Percentiles rank a stretch among this genome's conserved stretches.
Evolutionary conservation across 2,888 invertebrate species (phyloP).

Genomic region (Diarsia dahlii): DNA sequence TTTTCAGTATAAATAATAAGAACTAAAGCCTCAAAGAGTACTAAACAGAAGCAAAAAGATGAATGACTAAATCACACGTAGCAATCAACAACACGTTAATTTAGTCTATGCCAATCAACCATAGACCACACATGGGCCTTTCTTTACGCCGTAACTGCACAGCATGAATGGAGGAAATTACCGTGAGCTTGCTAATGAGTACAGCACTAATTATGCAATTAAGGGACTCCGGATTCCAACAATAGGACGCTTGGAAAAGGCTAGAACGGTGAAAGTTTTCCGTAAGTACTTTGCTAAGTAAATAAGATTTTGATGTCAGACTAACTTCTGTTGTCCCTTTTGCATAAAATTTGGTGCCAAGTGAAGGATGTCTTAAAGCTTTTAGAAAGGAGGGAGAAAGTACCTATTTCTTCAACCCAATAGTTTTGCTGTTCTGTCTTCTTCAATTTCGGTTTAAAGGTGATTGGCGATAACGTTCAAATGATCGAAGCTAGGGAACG

Average conservation of each 20-base stretch:
- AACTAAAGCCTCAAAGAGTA: background rate
- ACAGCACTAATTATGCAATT: constrained; percentile 56
- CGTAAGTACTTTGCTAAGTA: constrained; percentile 37
- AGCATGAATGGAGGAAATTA: constrained; percentile 46
- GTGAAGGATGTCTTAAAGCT: background rate
- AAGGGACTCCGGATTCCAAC: constrained; percentile 23
- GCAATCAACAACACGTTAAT: background rate
- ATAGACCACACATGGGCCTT: background rate
- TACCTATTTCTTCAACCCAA: background rate
- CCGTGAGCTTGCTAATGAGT: constrained; percentile 34
- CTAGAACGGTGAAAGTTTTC: constrained; percentile 34
- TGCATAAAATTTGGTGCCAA: background rate
- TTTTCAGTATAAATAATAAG: too few species aligned
- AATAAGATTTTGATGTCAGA: constrained; percentile 35
- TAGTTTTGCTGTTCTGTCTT: background rate
- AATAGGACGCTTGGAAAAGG: constrained; percentile 25
- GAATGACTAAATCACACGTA: constrained; percentile 1
- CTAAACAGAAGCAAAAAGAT: background rate
- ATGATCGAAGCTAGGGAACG: background rate
- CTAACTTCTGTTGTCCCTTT: constrained; percentile 9
- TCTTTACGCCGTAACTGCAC: background rate
- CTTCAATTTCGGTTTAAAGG: background rate
- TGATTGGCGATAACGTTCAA: background rate
- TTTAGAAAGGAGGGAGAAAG: background rate
- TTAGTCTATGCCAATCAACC: background rate